Base-by-base conservation (phyloP, 2,113 vertebrate genomes). In the Tragelaphus strepsiceros region DNA sequence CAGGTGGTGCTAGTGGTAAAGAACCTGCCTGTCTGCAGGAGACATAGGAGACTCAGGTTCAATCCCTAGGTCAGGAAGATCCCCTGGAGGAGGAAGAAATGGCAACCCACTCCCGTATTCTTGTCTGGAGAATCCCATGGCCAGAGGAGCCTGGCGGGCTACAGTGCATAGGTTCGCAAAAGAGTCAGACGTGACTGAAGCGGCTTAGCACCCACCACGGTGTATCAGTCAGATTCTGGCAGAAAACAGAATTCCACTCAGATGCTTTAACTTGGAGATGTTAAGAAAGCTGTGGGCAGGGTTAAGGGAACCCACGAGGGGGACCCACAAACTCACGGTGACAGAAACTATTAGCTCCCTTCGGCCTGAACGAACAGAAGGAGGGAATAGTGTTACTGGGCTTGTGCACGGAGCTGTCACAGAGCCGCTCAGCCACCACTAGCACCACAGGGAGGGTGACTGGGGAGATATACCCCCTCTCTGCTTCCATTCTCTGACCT, bases 161-260 rank as follows among this genome's bases (percentile, higher is more conserved):
- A 43, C 71, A 77, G 71, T 77, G 12, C 39, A 43, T 15, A 4
- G 39, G 39, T 22, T 43, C 1, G 3, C 22, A 26, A 43, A 71
- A 77, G 35, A 74, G 67, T 74, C 21, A 39, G 71, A 77, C 6
- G 2, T 24, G 22, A 26, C 71, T 77, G 22, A 43, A 43, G 71
- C 0, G 3, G 22, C 39, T 77, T 14, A 77, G 35, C 22, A 77
- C 22, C 15, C 71, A 43, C 12, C 71, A 43, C 51, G 17, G 39
- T 26, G 0, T 32, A 49, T 74, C 87, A 30, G 24, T 94, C 78
- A 80, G 78, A 54, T 61, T 85, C 22, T 91, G 82, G 62, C 51
- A 62, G 77, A 39, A 96, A 97, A 94, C 61, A 91, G 96, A 84
- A 82, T 83, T 85, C 49, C 26, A 28, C 49, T 91, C 83, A 53